Base-by-base conservation (phyloP, 1,140 invertebrate genomes). In the Paramacrobiotus metropolitanus region DNA sequence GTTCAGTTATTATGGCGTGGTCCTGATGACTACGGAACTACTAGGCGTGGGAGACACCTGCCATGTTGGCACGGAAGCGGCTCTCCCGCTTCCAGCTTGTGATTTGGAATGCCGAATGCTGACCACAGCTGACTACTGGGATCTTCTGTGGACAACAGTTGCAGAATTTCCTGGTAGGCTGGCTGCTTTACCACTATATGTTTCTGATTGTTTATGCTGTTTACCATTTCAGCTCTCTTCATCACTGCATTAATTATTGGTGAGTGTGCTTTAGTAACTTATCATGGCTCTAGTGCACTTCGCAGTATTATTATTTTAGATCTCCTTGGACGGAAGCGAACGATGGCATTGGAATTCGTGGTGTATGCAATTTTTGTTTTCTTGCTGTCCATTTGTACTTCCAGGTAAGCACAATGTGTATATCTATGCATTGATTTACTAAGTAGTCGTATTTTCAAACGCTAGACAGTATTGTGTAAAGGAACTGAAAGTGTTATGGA, bases 1-100 rank as follows among this genome's bases (percentile, higher is more conserved):
- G 1, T 94, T 95, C 74, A 91, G 86, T 67, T 96, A 96, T 70
- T 95, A 95, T 71, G 91, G 91, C 1, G 78, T 94, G 31, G 89
- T 96, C 2, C 74, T 95, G 45, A 88, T 95, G 81, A 91, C 89
- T 1, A 94, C 90, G 1, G 90, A 94, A 73, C 74, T 95, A 30
- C 87, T 95, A 73, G 84, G 87, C 68, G 70, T 70, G 34, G 71
- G 70, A 24, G 73, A 77, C 66, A 70, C 70, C 65, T 78, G 77
- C 62, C 73, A 77, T 66, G 76, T 77, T 74, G 68, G 31, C 20
- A 24, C 24, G 4, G n/a, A 44, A 59, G 66, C 28, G 62, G 66
- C 2, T 65, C 70, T 59, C 68, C 72, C 24, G 67, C 72, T 65
- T 63, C 73, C 72, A 62, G 65, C 78, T 4, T 86, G 81, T 72